These are phyloP conservation scores for Sycophila sp. DNA, from an alignment of 1,140 invertebrate genomes.

Conservation along the genomic window DNA sequence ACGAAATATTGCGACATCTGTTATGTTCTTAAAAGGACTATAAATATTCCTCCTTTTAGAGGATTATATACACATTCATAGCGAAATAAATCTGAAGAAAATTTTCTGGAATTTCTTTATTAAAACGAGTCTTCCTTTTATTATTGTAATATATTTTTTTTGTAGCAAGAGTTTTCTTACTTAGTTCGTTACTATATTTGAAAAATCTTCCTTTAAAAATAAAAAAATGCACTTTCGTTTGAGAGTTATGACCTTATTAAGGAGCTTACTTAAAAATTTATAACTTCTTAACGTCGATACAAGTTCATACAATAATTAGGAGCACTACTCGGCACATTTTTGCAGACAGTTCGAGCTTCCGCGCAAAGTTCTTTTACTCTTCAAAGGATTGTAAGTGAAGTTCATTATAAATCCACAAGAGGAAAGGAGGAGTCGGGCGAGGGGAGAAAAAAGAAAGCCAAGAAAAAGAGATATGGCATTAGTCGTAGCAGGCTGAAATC, in stretches of 20 bases:
- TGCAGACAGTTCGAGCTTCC: not conserved
- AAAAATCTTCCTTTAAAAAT: no score
- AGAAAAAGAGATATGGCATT: conserved; percentile 6
- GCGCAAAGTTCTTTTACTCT: not conserved
- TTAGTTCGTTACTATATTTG: no score
- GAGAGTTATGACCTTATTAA: no score
- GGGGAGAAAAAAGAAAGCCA: not conserved
- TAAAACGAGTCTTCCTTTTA: no score
- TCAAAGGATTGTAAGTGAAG: conserved; percentile 4
- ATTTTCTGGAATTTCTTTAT: no score
- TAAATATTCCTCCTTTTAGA: not conserved
- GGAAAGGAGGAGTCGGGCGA: not conserved
- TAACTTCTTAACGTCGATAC: no score
- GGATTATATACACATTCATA: no score
- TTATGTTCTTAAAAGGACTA: not conserved
- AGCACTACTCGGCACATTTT: not conserved
- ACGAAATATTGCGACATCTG: conserved; percentile 2
- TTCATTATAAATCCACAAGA: conserved; percentile 30
- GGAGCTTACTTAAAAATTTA: no score
- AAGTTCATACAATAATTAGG: not conserved
- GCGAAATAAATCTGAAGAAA: no score
- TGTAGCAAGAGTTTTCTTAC: no score
- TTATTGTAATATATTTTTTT: not conserved
- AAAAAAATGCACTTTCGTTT: no score
- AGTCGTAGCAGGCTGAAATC: conserved; percentile 17